Evolutionary conservation across 2,113 vertebrate genomes (phyloP), one percentile per base, ranked within the genome.

Genomic region (Oxyura jamaicensis): DNA sequence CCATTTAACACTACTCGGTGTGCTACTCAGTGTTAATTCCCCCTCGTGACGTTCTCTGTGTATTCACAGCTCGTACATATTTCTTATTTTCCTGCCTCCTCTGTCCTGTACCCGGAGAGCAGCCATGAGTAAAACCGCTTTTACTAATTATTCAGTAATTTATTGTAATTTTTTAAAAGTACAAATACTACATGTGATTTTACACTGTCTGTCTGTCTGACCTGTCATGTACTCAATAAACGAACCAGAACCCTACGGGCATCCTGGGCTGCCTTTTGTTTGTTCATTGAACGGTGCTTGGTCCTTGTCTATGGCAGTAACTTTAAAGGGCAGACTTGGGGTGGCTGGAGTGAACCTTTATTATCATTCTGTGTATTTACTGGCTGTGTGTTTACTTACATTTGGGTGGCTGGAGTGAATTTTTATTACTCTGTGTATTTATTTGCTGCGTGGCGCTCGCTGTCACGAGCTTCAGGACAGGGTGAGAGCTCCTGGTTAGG

Each of bases 111-210:
- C 56, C 74, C 56, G 92, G 96, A 93, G 90, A 96, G 96, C 96
- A 76, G 73, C 85, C 79, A 60, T 83, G 83, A 90, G 93, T 88
- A 86, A 93, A 91, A 83, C 63, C 20, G 95, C 96, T 96, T 96
- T 97, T 97, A 96, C 95, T 97, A 96, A 97, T 96, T 93, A 86
- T 80, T 90, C 91, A 62, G 56, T 97, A 95, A 96, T 96, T 97
- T 97, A 95, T 97, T 98, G 88, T 95, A 88, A 87, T 94, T 97
- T 97, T 97, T 97, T 97, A 89, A 95, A 82, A 96, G 83, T 95
- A 90, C 92, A 82, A 93, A 69, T 96, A 89, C 69, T 95, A 89
- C 94, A 91, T 91, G 91, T 97, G 86, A 97, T 97, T 97, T 98
- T 97, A 97, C 96, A 96, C 92, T 84, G 90, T 97, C 94, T 88